These are phyloP conservation scores for Ceramica pisi DNA, from an alignment of 2,888 invertebrate genomes.

Conservation along the genomic window DNA sequence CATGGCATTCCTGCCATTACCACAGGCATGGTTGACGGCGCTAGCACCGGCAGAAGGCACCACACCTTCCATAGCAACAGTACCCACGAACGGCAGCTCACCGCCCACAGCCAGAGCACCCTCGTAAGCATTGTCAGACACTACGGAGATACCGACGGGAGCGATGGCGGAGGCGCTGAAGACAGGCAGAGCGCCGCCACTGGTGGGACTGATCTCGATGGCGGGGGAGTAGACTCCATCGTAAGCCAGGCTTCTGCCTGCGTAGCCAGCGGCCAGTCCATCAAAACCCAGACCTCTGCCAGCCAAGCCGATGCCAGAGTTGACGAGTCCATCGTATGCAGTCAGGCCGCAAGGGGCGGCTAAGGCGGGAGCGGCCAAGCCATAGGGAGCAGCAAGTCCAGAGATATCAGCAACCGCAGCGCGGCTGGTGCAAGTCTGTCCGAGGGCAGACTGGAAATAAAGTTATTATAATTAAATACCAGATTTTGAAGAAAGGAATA, in stretches of 20 bases:
- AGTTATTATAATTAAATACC: background rate
- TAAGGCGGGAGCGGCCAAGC: background rate
- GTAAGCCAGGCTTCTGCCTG: slow-evolving; percentile 6
- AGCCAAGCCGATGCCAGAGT: background rate
- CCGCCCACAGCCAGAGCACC: too few relatives aligned
- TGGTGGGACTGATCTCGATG: slow-evolving; percentile 30
- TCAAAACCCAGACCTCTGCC: too few relatives aligned
- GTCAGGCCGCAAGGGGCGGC: background rate
- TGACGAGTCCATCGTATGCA: slow-evolving; percentile 15
- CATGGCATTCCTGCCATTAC: slow-evolving; percentile 67
- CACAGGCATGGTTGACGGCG: slow-evolving; percentile 75
- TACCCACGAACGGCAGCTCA: too few relatives aligned
- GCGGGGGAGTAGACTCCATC: slow-evolving; percentile 3
- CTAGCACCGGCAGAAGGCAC: slow-evolving; percentile 48
- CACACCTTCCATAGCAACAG: too few relatives aligned
- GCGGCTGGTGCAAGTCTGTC: slow-evolving; percentile 38
- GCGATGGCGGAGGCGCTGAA: slow-evolving; percentile 3
- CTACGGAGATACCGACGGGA: slow-evolving; percentile 33
- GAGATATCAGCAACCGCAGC: slow-evolving; percentile 39
- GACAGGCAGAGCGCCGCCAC: slow-evolving; percentile 44
- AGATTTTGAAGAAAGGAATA: too few relatives aligned
- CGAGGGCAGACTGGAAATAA: slow-evolving; percentile 22
- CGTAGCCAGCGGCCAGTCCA: background rate
- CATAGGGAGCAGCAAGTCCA: background rate
- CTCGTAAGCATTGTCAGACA: background rate